Conservation (phyloP, 1,140 invertebrate species). For the Teleogryllus occipitalis region DNA sequence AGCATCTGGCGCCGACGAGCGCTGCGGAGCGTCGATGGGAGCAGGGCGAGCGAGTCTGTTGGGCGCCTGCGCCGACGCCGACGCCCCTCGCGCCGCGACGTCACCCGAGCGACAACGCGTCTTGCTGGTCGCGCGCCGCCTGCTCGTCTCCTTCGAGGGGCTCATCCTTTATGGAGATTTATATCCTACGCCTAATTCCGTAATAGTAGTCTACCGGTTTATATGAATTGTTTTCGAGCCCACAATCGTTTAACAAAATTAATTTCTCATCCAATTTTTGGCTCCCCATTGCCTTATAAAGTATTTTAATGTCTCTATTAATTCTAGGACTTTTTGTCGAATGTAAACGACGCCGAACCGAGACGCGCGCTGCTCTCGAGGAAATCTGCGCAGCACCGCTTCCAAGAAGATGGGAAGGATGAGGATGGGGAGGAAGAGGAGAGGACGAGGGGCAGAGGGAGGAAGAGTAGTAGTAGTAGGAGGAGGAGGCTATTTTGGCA, state of each 20-base stretch:
- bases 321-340: not conserved
- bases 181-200: not conserved
- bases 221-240: not conserved
- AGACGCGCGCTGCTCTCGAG: no score
- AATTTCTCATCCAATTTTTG: conserved; percentile 1
- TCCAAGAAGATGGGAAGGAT: no score
- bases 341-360: not conserved
- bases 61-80: no score
- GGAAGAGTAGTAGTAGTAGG: no score
- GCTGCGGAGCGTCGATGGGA: not conserved
- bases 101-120: no score
- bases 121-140: no score
- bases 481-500: not conserved
- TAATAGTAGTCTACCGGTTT: conserved; percentile 4
- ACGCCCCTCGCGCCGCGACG: no score
- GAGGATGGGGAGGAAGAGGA: not conserved
- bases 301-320: conserved; percentile 1
- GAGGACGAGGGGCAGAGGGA: not conserved
- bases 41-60: no score
- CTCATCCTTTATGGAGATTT: conserved; percentile 3
- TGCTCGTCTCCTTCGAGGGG: not conserved
- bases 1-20: not conserved
- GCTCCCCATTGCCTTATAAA: not conserved
- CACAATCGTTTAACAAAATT: not conserved
- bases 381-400: no score